A percentile compares a stretch with the other conserved stretches of the same genome.
Conservation (phyloP, 2,113 vertebrate species). For the Strigops habroptila region DNA sequence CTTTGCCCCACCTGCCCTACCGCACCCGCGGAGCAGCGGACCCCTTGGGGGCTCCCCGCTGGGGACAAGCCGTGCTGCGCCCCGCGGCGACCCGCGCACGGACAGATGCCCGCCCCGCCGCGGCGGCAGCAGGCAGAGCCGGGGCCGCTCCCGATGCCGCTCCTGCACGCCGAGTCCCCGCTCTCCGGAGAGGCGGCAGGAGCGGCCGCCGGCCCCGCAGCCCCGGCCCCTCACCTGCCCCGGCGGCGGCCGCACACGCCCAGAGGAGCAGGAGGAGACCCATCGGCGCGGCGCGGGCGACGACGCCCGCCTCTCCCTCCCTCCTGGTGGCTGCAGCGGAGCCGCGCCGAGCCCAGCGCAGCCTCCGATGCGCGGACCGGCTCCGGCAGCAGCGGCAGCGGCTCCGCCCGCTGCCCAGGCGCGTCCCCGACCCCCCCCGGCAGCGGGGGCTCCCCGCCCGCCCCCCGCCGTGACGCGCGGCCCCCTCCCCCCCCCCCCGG, state of each 20-base stretch:
- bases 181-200: too few species aligned
- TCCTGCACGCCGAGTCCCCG: conserved; percentile 34
- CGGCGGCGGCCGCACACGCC: conserved; percentile 74
- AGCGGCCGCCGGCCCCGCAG: neutral
- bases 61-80: neutral
- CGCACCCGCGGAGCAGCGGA: neutral
- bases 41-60: neutral
- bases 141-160: neutral
- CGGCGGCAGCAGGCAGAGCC: neutral
- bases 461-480: neutral
- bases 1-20: neutral
- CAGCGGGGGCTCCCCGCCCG: neutral
- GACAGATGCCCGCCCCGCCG: neutral
- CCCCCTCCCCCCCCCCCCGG: conserved; percentile 39
- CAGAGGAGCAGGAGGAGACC: conserved; percentile 79
- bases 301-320: neutral
- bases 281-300: conserved; percentile 67
- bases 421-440: neutral
- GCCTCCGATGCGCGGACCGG: neutral
- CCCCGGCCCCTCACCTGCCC: conserved; percentile 76
- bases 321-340: neutral
- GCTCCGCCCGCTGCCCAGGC: neutral
- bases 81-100: neutral
- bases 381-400: neutral
- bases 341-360: neutral